Evolutionary conservation across 2,888 invertebrate genomes (phyloP), one percentile per base, ranked within the genome.

Genomic region (Pomacea canaliculata): DNA sequence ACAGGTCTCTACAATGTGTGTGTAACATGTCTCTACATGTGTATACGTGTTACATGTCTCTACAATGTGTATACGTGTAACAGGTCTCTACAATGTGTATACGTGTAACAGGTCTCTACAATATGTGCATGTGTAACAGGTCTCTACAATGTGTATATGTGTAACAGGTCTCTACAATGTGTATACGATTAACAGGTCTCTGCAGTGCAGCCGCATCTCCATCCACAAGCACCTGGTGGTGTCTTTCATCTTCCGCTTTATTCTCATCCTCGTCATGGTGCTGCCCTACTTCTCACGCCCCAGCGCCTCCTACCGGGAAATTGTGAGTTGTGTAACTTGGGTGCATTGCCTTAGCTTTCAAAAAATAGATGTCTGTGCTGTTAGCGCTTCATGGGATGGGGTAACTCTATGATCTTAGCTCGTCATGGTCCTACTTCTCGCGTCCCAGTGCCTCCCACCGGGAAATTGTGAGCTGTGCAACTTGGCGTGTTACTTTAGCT

Each of bases 211-310:
- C 67, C 84, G 91, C 13, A 88, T 91, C 13, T 85, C 89, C 65
- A 91, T 91, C 46, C 91, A 91, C 84, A 89, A 91, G 82, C 90
- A 92, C 79, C 86, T 92, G 69, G 91, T 92, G 10, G 83, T 89
- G 3, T 91, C 92, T 4, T 91, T 92, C 80, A 90, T 92, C 65
- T 81, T 92, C 19, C 88, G 91, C 59, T 91, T 90, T 76, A 79
- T 91, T 49, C 84, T 91, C 60, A 86, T 90, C 68, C 87, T 92
- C 62, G 83, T 92, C 76, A 88, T 92, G 77, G 87, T 91, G 18
- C 91, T 91, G 77, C 92, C 92, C 0, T 88, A 89, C 80, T 87
- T 92, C 70, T 88, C 90, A 66, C 83, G 85, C 9, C 79, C 88
- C 19, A 78, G 82, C 70, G 74, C 79, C 7, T 88, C 89, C 77